Base-by-base conservation (phyloP, 2,888 invertebrate species). In the Caenorhabditis doughertyi region DNA sequence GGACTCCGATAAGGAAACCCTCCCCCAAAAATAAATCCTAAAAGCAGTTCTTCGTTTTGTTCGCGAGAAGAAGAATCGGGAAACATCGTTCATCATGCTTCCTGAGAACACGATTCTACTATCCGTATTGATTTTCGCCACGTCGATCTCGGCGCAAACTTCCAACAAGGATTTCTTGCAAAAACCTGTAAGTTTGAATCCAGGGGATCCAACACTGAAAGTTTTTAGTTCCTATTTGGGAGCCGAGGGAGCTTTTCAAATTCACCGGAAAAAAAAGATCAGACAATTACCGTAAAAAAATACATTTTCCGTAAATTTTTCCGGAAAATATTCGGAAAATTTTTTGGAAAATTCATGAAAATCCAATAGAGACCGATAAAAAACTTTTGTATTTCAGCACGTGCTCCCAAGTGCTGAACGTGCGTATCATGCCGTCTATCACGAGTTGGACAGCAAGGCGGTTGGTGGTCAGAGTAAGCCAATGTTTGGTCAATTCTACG, bases 311-410 rank as follows among this genome's bases (percentile, higher is more conserved):
- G n/a, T n/a, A n/a, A n/a, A n/a, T n/a, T n/a, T n/a, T n/a, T n/a
- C n/a, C n/a, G n/a, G n/a, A n/a, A n/a, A n/a, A n/a, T n/a, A n/a
- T n/a, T n/a, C n/a, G n/a, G n/a, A n/a, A n/a, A n/a, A n/a, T n/a
- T n/a, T n/a, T n/a, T n/a, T n/a, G n/a, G n/a, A n/a, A n/a, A n/a
- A n/a, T n/a, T n/a, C n/a, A n/a, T n/a, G n/a, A n/a, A n/a, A n/a
- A n/a, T n/a, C n/a, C n/a, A n/a, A n/a, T n/a, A n/a, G n/a, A n/a
- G n/a, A n/a, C n/a, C n/a, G n/a, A n/a, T n/a, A n/a, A n/a, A n/a
- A n/a, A n/a, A n/a, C n/a, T n/a, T n/a, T n/a, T n/a, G n/a, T 39
- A 2, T 72, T 73, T 13, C 65, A 74, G 74, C 67, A 76, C 68
- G 76, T 76, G 4, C 60, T 76, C 1, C 76, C 76, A 4, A 49